phyloP scores from a whole-genome alignment of 2,888 invertebrate species.

The Dynastes grantii region DNA sequence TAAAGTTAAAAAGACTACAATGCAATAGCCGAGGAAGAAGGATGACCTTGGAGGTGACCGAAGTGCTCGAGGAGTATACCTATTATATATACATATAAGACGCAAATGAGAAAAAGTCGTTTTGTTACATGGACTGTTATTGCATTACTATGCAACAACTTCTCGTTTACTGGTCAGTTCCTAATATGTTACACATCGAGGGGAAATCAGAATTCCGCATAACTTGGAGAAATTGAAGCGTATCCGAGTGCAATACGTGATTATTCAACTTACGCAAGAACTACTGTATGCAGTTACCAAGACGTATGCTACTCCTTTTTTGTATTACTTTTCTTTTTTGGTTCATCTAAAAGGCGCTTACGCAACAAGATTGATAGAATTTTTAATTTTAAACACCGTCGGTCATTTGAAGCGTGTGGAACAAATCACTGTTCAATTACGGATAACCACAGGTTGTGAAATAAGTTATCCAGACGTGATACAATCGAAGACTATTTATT shows the following conservation, averaged over 20 bases:
- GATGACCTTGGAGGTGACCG: slow-evolving; percentile 20
- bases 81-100: not conserved
- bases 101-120: slow-evolving; percentile 12
- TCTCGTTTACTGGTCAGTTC: slow-evolving; percentile 25
- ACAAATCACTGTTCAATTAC: not conserved
- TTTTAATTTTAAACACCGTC: slow-evolving; percentile 14
- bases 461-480: not conserved
- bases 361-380: not conserved
- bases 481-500: slow-evolving; percentile 31
- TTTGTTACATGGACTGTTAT: slow-evolving; percentile 14
- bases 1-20: slow-evolving; percentile 1
- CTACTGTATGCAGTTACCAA: slow-evolving; percentile 24
- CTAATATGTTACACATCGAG: slow-evolving; percentile 36
- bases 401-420: slow-evolving; percentile 14
- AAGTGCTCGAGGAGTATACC: slow-evolving; percentile 1
- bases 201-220: slow-evolving; percentile 46
- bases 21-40: not conserved
- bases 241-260: slow-evolving; percentile 39
- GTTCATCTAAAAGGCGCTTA: not conserved
- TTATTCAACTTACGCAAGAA: slow-evolving; percentile 30
- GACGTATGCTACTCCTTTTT: not conserved
- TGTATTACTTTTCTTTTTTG: slow-evolving; percentile 10
- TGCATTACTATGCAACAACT: slow-evolving; percentile 28
- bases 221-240: slow-evolving; percentile 38
- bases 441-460: not conserved